phyloP scores from a whole-genome alignment of 2,797 vertebrate species.

The Macroramphosus scolopax region DNA sequence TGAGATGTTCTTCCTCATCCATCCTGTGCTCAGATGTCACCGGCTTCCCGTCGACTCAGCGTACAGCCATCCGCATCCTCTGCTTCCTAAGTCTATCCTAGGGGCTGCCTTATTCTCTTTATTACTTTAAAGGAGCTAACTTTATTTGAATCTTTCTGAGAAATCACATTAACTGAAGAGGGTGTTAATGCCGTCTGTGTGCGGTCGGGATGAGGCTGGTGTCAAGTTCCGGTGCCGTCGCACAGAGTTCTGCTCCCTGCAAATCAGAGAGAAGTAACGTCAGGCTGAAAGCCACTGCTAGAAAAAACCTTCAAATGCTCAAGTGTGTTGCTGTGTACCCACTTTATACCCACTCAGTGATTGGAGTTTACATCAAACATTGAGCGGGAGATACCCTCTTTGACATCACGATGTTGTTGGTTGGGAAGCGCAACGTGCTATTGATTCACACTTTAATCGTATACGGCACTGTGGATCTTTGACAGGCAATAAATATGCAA shows the following conservation, averaged over 20 bases:
- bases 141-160: slow-evolving; percentile 15
- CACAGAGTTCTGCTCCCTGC: too few relatives aligned
- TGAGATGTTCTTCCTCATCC: too few relatives aligned
- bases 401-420: too few relatives aligned
- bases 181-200: slow-evolving; percentile 6
- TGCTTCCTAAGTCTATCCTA: too few relatives aligned
- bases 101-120: too few relatives aligned
- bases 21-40: too few relatives aligned
- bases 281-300: background rate
- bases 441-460: background rate
- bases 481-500: slow-evolving; percentile 45
- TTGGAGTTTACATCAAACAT: background rate
- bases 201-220: background rate
- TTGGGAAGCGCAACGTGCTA: too few relatives aligned
- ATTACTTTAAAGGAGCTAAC: background rate
- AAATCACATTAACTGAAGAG: slow-evolving; percentile 9
- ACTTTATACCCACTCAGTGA: background rate
- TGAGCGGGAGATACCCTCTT: background rate
- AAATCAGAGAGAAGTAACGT: background rate
- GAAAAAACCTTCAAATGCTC: background rate
- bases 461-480: slow-evolving; percentile 6
- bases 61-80: too few relatives aligned
- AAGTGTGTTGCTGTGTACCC: background rate
- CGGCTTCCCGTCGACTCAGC: too few relatives aligned
- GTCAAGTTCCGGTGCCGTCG: background rate